Evolutionary conservation across 2,888 invertebrate species (phyloP), one percentile per base, ranked within the genome.

Genomic region (Lysandra coridon): DNA sequence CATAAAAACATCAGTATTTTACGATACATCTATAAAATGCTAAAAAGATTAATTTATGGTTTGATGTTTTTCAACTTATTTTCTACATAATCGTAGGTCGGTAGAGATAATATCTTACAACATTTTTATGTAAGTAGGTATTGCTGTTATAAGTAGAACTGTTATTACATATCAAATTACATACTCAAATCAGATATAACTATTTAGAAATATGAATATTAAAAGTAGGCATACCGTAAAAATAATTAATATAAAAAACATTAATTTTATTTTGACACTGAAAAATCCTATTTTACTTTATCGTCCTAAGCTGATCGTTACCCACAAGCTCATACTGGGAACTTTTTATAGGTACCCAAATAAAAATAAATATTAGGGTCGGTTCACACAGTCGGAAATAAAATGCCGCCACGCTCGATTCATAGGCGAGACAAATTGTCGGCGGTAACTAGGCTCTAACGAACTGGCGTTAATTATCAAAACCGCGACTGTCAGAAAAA

Each of bases 401-500:
- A 57, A 76, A 30, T 76, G 30, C 44, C 44, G 49, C 23, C 30
- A 44, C 23, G 14, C 49, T 17, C 76, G 33, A 75, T 14, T 75
- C 75, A 14, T 49, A 80, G 80, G 80, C 81, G 87, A 86, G 85
- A 85, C 88, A 84, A 89, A 88, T 88, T 86, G 87, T 87, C 86
- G 86, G 81, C 85, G 84, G 86, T 87, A 87, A 87, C 87, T 86
- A 87, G 86, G 84, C 84, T 49, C 76, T 76, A 76, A 76, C 76
- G 74, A 74, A 44, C n/a, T 44, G 3, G 74, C 44, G 86, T 86
- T 85, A 84, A 86, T 87, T 86, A 86, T 86, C 86, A 82, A 88
- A 88, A 89, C 88, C 86, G 88, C 87, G 86, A 88, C 89, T 90
- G 89, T 89, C 88, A 89, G 88, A 89, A 89, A 88, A 88, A 88